Evolutionary conservation across 2,888 invertebrate genomes (phyloP).

Genomic region (Stenodera caucasica): DNA sequence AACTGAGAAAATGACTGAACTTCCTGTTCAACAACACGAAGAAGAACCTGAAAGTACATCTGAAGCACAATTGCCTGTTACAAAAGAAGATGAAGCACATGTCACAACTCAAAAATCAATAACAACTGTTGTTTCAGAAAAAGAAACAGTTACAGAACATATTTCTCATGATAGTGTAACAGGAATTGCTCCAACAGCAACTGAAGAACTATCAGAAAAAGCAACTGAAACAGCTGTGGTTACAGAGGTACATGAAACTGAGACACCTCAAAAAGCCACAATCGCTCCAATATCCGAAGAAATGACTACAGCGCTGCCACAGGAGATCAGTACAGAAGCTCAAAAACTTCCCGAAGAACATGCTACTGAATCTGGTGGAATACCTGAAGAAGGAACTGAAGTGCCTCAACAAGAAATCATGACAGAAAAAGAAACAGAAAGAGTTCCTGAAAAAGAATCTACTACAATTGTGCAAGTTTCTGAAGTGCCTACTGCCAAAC

Average conservation of each 20-base stretch:
- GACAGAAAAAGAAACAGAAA: background rate
- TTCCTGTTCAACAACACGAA: slow-evolving; percentile 18
- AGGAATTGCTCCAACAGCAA: background rate
- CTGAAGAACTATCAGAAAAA: slow-evolving; percentile 8
- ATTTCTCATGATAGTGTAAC: background rate
- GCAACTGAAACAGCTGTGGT: background rate
- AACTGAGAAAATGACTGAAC: slow-evolving; percentile 10
- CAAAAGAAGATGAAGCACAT: background rate
- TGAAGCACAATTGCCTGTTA: background rate
- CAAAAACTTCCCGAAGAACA: slow-evolving; percentile 9
- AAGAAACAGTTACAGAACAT: background rate
- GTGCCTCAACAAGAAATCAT: background rate
- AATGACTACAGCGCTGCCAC: background rate
- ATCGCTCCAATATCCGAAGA: background rate
- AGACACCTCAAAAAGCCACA: background rate
- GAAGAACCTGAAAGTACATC: slow-evolving; percentile 13
- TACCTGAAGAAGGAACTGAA: too few relatives aligned
- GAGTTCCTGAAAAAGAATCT: background rate
- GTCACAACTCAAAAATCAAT: background rate
- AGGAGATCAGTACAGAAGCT: background rate
- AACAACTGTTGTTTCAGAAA: background rate
- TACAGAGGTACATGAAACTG: background rate
- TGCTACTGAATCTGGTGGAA: background rate
- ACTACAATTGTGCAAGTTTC: background rate
- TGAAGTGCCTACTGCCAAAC: slow-evolving; percentile 7